Evolutionary conservation across 2,113 vertebrate genomes (phyloP), one percentile per base, ranked within the genome.

Genomic region (Eidolon helvum): DNA sequence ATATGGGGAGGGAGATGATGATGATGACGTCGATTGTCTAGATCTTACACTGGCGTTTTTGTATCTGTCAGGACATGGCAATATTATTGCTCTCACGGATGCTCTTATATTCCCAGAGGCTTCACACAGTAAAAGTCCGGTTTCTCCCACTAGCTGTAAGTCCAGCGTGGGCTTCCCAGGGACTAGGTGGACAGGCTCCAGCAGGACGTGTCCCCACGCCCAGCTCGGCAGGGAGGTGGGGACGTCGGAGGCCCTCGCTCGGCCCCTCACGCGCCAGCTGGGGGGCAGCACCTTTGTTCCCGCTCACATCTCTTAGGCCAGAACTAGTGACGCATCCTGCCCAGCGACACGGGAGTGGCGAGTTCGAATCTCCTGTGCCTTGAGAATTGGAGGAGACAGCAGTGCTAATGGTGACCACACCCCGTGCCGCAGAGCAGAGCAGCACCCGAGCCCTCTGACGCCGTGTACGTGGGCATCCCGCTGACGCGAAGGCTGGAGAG

Each of bases 141-240:
- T 59, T 66, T 90, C 38, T 79, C 21, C 40, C 26, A 18, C 10
- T 43, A 26, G 40, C 21, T 87, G 1, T 1, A 14, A 43, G 19
- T 65, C 38, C 22, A 59, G 0, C 5, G 0, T 9, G 18, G 33
- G 6, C 59, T 1, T 0, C 35, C 35, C 28, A 33, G 78, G 28
- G 61, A 18, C 11, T 33, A 45, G 38, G n/a, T 61, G 35, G 26
- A n/a, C 10, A 35, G 71, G 55, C 30, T 15, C 72, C 18, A 16
- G 26, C 14, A 7, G 1, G 19, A 65, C 10, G 2, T 18, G 50
- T n/a, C n/a, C n/a, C 15, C 33, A 33, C 26, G 43, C 12, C 57
- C 24, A 28, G 11, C 15, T 28, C 14, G 43, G 45, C 33, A 59
- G 38, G 15, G 21, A 38, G 57, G 10, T 12, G 10, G 18, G 68